Percentiles rank a stretch among this genome's conserved stretches.
Conservation (phyloP, 2,113 vertebrate genomes). For the Planiliza haematocheilus region DNA sequence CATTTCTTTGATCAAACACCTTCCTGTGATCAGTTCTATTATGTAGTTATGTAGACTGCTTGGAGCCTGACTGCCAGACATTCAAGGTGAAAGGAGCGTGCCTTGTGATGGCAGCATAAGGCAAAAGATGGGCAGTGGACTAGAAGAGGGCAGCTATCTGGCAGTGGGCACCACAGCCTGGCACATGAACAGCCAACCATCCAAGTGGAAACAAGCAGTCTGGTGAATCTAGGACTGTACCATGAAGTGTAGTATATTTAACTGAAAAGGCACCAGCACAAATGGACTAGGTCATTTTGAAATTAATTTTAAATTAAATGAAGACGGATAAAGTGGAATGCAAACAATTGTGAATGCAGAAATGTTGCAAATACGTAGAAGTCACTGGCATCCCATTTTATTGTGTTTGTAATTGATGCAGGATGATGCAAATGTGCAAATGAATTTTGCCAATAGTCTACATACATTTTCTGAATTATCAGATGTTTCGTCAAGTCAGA, state of each 20-base stretch:
- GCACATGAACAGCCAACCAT: slow-evolving; percentile 54
- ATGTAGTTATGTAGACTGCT: neutral
- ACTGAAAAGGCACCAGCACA: slow-evolving; percentile 26
- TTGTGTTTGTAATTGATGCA: neutral
- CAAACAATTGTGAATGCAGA: slow-evolving; percentile 11
- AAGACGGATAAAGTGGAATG: neutral
- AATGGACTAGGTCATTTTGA: slow-evolving; percentile 34
- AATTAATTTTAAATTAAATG: slow-evolving; percentile 45
- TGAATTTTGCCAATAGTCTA: slow-evolving; percentile 15
- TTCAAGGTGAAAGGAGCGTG: slow-evolving; percentile 49
- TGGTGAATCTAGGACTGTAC: slow-evolving; percentile 59
- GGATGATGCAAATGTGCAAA: neutral
- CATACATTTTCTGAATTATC: slow-evolving; percentile 16
- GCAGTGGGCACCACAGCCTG: slow-evolving; percentile 71
- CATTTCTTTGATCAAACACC: slow-evolving; percentile 14
- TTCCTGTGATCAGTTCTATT: slow-evolving; percentile 19
- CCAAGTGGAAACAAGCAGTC: slow-evolving; percentile 78
- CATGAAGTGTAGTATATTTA: slow-evolving; percentile 31
- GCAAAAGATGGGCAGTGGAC: slow-evolving; percentile 56
- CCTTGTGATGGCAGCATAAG: slow-evolving; percentile 27
- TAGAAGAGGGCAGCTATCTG: slow-evolving; percentile 70
- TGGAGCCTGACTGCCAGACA: slow-evolving; percentile 32
- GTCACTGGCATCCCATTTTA: neutral
- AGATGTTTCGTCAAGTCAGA: slow-evolving; percentile 45
- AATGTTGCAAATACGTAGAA: neutral